Conservation (phyloP, 2,113 vertebrate species). For the Sula dactylatra region DNA sequence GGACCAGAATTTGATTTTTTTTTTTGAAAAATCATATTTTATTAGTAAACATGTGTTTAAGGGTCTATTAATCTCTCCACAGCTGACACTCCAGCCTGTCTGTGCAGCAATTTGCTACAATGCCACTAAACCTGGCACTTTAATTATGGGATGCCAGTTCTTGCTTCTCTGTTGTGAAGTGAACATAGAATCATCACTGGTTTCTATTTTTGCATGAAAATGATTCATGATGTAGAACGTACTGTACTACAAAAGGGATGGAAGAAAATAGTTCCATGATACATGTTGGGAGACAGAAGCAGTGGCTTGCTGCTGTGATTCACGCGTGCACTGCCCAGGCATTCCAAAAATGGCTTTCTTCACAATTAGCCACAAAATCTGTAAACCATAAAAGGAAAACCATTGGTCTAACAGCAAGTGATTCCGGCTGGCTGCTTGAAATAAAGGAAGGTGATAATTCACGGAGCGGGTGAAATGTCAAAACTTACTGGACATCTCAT, state of each 20-base stretch:
- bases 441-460: background rate
- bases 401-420: background rate
- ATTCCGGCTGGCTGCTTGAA: background rate
- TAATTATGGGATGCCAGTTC: conserved; percentile 21
- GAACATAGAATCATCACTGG: background rate
- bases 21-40: background rate
- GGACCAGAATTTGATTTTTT: background rate
- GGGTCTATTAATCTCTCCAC: background rate
- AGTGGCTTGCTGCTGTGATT: conserved; percentile 55
- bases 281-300: conserved; percentile 57
- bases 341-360: conserved; percentile 50
- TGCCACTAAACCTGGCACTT: background rate
- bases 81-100: background rate
- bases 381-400: conserved; percentile 36
- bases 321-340: conserved; percentile 29
- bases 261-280: conserved; percentile 56
- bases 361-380: conserved; percentile 45
- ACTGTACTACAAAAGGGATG: conserved; percentile 53
- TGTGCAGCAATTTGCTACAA: background rate
- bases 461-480: background rate
- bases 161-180: conserved; percentile 13
- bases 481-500: background rate
- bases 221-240: conserved; percentile 64
- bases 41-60: background rate
- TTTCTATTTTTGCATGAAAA: conserved; percentile 56